phyloP scores from a whole-genome alignment of 2,113 vertebrate species.

The Uropsilus gracilis region DNA sequence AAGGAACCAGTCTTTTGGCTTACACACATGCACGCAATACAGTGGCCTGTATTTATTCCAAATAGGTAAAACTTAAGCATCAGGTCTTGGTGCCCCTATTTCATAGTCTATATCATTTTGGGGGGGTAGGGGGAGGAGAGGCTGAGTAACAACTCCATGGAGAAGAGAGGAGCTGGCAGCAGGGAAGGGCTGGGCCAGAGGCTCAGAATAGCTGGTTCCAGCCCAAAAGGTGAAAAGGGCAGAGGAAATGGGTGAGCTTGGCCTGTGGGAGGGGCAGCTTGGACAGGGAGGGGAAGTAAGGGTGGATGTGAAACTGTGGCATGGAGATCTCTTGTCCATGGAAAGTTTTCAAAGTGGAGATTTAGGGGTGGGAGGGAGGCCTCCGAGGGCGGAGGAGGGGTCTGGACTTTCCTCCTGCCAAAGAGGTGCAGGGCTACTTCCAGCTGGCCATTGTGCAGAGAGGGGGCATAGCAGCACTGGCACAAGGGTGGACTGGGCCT shows the following conservation, averaged over 20 bases:
- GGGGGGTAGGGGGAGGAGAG: not conserved
- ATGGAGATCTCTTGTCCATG: not conserved
- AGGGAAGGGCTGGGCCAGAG: conserved; percentile 27
- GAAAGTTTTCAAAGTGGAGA: conserved; percentile 55
- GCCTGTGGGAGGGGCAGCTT: conserved; percentile 79
- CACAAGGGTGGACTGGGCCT: not conserved
- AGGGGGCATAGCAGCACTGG: not conserved
- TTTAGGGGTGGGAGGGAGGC: not conserved
- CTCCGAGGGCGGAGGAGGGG: not conserved
- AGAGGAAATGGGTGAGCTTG: conserved; percentile 70
- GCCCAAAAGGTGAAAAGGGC: conserved; percentile 77
- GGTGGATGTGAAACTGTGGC: conserved; percentile 3
- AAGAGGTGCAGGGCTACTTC: not conserved
- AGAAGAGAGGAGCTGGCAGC: not conserved
- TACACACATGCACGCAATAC: not conserved
- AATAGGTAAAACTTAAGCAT: not conserved
- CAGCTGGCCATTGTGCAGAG: not conserved
- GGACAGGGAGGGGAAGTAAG: not conserved
- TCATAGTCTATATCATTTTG: not conserved
- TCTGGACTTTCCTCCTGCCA: conserved; percentile 24
- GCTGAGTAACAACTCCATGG: not conserved
- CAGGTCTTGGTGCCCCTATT: not conserved
- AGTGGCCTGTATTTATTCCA: not conserved
- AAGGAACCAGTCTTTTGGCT: conserved; percentile 54
- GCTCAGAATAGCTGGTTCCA: conserved; percentile 67